phyloP scores from a whole-genome alignment of 2,797 vertebrate species.

The Mormyrops attenuatus region DNA sequence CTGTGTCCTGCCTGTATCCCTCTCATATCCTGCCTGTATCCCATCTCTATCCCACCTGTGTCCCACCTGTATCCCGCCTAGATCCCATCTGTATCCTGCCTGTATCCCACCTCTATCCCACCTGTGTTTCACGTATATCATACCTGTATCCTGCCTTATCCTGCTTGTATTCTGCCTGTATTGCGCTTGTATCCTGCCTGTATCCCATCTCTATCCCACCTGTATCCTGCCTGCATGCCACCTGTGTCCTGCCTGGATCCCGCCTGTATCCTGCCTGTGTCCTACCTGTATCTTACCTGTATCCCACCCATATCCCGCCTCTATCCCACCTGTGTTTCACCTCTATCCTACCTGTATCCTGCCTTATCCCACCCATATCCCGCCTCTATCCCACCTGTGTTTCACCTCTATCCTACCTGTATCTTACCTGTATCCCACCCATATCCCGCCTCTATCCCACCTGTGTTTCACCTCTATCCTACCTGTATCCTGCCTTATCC shows the following conservation, averaged over 20 bases:
- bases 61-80: not conserved
- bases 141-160: not conserved
- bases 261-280: not conserved
- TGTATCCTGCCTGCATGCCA: not conserved
- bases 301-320: not conserved
- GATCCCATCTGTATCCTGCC: not conserved
- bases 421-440: not conserved
- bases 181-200: not conserved
- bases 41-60: not conserved
- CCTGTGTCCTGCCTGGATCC: not conserved
- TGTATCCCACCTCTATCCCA: not conserved
- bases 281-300: not conserved
- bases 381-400: not conserved
- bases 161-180: not conserved
- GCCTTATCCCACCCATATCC: too few relatives aligned
- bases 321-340: too few relatives aligned
- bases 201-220: too few relatives aligned
- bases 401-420: not conserved
- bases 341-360: too few relatives aligned
- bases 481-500: not conserved
- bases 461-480: not conserved
- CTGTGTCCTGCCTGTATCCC: not conserved
- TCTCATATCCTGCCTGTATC: not conserved
- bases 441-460: not conserved
- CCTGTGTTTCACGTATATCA: not conserved